phyloP scores from a whole-genome alignment of 1,140 invertebrate species.

The Papilio aristodemus region DNA sequence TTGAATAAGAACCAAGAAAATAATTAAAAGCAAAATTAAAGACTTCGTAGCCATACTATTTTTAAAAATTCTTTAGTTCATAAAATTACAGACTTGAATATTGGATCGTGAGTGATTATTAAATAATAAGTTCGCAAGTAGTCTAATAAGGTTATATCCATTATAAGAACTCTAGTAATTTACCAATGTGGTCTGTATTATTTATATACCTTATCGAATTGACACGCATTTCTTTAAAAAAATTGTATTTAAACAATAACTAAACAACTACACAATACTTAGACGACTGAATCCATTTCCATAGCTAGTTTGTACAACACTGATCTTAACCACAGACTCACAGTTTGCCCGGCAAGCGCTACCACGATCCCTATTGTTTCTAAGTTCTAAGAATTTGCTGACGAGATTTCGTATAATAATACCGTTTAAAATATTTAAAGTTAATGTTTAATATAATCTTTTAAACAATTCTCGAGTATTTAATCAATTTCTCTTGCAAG shows the following conservation, averaged over 20 bases:
- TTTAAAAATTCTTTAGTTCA: too few relatives aligned
- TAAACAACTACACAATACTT: neutral
- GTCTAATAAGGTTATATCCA: too few relatives aligned
- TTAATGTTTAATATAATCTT: neutral
- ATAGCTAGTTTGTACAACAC: neutral
- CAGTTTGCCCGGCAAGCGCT: slow-evolving; percentile 13
- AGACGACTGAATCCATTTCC: neutral
- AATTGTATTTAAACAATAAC: neutral
- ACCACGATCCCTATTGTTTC: slow-evolving; percentile 19
- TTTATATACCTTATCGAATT: too few relatives aligned
- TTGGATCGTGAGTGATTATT: too few relatives aligned
- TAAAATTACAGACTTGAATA: too few relatives aligned
- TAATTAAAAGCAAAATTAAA: neutral
- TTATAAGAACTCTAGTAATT: too few relatives aligned
- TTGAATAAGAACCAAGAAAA: neutral
- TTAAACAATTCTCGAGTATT: neutral
- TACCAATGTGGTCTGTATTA: too few relatives aligned
- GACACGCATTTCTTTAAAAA: too few relatives aligned
- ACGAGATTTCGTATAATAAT: slow-evolving; percentile 3
- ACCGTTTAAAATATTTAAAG: neutral
- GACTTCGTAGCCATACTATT: too few relatives aligned
- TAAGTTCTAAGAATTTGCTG: slow-evolving; percentile 19
- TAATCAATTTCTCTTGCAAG: slow-evolving; percentile 11
- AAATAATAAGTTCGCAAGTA: too few relatives aligned
- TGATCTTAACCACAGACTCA: slow-evolving; percentile 1